Evolutionary conservation across 2,888 invertebrate genomes (phyloP).

Genomic region (Ormyrus nitidulus): DNA sequence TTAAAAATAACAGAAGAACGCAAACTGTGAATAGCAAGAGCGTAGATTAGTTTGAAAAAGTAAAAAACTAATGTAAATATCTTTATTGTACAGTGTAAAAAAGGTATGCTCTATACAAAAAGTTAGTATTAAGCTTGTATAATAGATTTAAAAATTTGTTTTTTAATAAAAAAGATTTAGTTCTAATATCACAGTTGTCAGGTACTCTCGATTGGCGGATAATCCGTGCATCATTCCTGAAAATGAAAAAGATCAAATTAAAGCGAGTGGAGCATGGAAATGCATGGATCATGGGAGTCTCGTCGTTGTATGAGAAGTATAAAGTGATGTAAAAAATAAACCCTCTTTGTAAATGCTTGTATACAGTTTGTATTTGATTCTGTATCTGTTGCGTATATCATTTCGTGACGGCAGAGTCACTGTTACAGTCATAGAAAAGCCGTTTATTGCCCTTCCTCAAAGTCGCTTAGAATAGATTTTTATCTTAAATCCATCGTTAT

Average conservation of each 20-base stretch:
- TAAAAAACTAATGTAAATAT: slow-evolving; percentile 26
- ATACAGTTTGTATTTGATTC: slow-evolving; percentile 59
- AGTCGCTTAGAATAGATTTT: slow-evolving; percentile 46
- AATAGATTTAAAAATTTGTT: slow-evolving; percentile 6
- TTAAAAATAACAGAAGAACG: no score
- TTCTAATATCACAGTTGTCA: slow-evolving; percentile 57
- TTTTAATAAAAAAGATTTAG: slow-evolving; percentile 10
- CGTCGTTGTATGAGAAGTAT: slow-evolving; percentile 55
- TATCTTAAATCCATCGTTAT: slow-evolving; percentile 34
- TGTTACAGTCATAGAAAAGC: slow-evolving; percentile 53
- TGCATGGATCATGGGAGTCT: slow-evolving; percentile 56
- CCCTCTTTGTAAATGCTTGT: slow-evolving; percentile 54
- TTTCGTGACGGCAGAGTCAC: slow-evolving; percentile 52
- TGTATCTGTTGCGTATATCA: slow-evolving; percentile 57
- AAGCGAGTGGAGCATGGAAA: slow-evolving; percentile 45
- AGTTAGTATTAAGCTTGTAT: slow-evolving; percentile 6
- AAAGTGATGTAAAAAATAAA: slow-evolving; percentile 55
- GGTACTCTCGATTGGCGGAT: slow-evolving; percentile 54
- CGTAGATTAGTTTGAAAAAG: not conserved
- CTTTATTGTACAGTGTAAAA: slow-evolving; percentile 42
- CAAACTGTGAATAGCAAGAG: no score
- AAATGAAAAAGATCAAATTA: slow-evolving; percentile 55
- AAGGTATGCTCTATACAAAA: slow-evolving; percentile 38
- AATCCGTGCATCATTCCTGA: slow-evolving; percentile 52
- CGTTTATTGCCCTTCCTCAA: slow-evolving; percentile 6